A percentile compares a stretch with the other conserved stretches of the same genome.
phyloP scores from a whole-genome alignment of 2,113 vertebrate species.

The Micronisus gabar region DNA sequence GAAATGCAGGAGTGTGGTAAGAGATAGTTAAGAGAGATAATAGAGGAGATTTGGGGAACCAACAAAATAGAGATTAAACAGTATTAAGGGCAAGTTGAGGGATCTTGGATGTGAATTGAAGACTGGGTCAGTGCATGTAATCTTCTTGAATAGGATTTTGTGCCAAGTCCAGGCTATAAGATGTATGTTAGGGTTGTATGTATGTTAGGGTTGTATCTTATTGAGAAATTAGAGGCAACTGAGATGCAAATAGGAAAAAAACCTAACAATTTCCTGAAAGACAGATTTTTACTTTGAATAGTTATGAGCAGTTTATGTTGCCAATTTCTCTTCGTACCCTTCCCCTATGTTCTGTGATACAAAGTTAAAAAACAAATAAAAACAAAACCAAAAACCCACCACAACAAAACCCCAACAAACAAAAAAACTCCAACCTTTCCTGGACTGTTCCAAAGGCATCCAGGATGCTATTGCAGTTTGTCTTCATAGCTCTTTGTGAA shows the following conservation, averaged over 20 bases:
- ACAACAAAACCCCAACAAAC: not conserved
- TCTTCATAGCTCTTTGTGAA: not conserved
- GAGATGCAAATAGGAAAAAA: not conserved
- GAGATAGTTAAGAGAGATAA: not conserved
- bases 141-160: constrained; percentile 30
- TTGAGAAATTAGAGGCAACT: not conserved
- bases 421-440: not conserved
- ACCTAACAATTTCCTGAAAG: not conserved
- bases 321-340: not conserved
- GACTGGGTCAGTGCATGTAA: constrained; percentile 18
- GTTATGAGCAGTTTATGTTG: not conserved
- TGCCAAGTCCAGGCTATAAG: not conserved
- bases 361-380: not conserved
- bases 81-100: constrained; percentile 56
- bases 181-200: not conserved
- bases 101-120: constrained; percentile 11
- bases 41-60: not conserved
- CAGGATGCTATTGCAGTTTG: not conserved
- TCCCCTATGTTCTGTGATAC: not conserved
- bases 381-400: not conserved
- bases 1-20: not conserved
- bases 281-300: not conserved
- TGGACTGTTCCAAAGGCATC: not conserved
- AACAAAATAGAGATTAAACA: constrained; percentile 36
- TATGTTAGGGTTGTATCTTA: no score